Conservation (phyloP, 2,797 vertebrate species). For the Ptychobarbus kaznakovi region DNA sequence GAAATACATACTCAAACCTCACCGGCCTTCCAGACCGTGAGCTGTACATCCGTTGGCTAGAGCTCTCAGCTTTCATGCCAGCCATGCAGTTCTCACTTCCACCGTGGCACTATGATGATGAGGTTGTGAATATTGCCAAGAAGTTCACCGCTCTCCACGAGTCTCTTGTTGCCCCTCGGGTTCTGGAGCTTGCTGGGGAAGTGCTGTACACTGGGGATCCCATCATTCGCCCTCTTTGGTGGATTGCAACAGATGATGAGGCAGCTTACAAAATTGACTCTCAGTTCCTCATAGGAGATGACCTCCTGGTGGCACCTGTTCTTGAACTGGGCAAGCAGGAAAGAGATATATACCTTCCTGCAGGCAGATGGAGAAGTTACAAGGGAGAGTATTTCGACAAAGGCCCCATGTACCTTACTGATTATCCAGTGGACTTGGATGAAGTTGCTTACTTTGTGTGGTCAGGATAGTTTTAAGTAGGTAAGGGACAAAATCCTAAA, state of each 20-base stretch:
- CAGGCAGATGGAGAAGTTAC: slow-evolving; percentile 90
- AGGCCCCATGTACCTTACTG: slow-evolving; percentile 85
- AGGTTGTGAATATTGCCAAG: slow-evolving; percentile 88
- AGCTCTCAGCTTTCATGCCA: slow-evolving; percentile 94
- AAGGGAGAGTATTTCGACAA: slow-evolving; percentile 90
- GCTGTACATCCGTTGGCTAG: slow-evolving; percentile 94
- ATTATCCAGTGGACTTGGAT: slow-evolving; percentile 89
- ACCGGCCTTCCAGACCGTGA: slow-evolving; percentile 86
- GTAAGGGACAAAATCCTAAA: background rate
- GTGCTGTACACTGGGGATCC: slow-evolving; percentile 88
- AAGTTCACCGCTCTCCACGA: slow-evolving; percentile 87
- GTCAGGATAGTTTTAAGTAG: slow-evolving; percentile 54
- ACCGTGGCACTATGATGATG: slow-evolving; percentile 88
- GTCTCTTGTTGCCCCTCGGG: slow-evolving; percentile 86
- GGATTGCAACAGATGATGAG: slow-evolving; percentile 88
- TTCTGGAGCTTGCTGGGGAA: slow-evolving; percentile 88
- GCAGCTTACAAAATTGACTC: slow-evolving; percentile 89
- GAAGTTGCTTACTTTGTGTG: slow-evolving; percentile 88
- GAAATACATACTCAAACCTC: slow-evolving; percentile 80
- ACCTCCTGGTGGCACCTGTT: slow-evolving; percentile 92
- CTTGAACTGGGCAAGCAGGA: slow-evolving; percentile 91
- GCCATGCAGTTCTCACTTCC: slow-evolving; percentile 96
- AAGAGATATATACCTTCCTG: slow-evolving; percentile 92
- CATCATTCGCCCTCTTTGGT: slow-evolving; percentile 95
- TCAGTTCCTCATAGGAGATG: slow-evolving; percentile 94